Evolutionary conservation across 2,797 vertebrate genomes (phyloP).

Genomic region (Spinibarbus caldwelli): DNA sequence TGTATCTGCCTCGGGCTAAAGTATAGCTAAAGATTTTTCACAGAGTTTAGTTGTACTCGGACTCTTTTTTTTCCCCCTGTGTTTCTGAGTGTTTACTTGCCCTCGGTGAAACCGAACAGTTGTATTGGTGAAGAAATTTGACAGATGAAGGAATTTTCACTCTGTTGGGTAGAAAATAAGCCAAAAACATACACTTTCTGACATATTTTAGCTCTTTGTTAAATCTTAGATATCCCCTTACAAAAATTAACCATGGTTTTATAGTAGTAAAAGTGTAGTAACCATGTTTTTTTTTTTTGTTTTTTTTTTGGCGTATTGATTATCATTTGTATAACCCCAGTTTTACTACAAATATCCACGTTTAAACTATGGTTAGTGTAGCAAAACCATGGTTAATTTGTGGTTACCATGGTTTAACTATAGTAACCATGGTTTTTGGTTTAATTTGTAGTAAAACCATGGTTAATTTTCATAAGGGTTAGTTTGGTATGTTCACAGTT

Average conservation of each 20-base stretch:
- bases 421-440: too few species aligned
- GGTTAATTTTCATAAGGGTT: neutral
- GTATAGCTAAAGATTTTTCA: constrained; percentile 32
- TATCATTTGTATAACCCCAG: too few species aligned
- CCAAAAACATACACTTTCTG: neutral
- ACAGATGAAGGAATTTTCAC: neutral
- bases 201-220: neutral
- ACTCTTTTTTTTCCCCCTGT: neutral
- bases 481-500: neutral
- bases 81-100: neutral
- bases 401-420: too few species aligned
- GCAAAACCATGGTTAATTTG: too few species aligned
- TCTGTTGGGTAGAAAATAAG: neutral
- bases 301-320: too few species aligned
- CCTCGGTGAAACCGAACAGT: neutral
- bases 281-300: too few species aligned
- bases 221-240: neutral
- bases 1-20: constrained; percentile 23
- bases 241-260: too few species aligned
- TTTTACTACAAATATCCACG: too few species aligned
- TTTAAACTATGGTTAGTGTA: too few species aligned
- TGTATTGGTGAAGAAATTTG: neutral
- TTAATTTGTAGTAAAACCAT: too few species aligned
- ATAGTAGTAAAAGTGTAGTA: too few species aligned
- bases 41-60: constrained; percentile 9